Evolutionary conservation across 2,888 invertebrate genomes (phyloP).

Genomic region (Tipula unca): DNA sequence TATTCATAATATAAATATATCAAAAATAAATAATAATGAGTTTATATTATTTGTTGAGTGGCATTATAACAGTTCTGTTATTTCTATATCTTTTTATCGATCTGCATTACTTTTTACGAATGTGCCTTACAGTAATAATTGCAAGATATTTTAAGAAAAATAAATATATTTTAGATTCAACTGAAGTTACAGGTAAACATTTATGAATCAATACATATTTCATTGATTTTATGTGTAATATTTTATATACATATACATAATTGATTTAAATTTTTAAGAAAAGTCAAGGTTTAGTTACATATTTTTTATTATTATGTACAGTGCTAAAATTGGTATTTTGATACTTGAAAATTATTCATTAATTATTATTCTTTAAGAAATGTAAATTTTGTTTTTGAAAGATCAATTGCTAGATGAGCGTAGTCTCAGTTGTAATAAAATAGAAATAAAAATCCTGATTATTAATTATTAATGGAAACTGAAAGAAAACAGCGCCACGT

Average conservation of each 20-base stretch:
- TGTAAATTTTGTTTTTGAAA: no score
- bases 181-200: conserved; percentile 56
- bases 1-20: not conserved
- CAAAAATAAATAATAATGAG: not conserved
- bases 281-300: not conserved
- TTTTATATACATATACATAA: not conserved
- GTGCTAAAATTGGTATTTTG: no score
- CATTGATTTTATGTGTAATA: not conserved
- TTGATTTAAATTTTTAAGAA: not conserved
- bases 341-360: not conserved
- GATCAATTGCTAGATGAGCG: no score
- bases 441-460: no score
- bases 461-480: no score
- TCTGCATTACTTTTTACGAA: conserved; percentile 64
- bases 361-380: no score
- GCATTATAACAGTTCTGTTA: conserved; percentile 28
- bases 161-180: conserved; percentile 56
- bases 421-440: no score
- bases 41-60: not conserved
- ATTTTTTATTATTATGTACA: not conserved
- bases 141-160: conserved; percentile 56
- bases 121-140: conserved; percentile 55
- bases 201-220: not conserved
- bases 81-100: conserved; percentile 45
- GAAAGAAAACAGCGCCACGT: no score